Evolutionary conservation across 1,140 invertebrate genomes (phyloP).

Genomic region (Brachionus plicatilis): DNA sequence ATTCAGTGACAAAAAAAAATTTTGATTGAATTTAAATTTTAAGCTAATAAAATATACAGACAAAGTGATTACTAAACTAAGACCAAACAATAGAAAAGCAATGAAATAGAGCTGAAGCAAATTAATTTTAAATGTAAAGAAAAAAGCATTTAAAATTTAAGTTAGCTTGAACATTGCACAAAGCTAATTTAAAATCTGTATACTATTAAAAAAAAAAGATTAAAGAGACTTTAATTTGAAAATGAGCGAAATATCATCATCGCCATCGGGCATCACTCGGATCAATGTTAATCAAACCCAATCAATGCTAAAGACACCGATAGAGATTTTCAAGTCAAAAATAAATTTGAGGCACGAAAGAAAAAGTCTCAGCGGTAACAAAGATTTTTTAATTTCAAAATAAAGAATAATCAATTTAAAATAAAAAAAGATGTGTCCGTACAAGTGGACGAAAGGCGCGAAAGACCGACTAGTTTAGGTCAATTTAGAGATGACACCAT

Average conservation of each 20-base stretch:
- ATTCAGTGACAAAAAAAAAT: neutral
- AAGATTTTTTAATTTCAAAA: no score
- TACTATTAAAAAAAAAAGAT: neutral
- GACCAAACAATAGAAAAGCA: neutral
- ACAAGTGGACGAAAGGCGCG: neutral
- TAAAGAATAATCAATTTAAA: no score
- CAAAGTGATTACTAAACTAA: neutral
- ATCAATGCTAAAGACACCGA: neutral
- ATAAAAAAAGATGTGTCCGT: neutral
- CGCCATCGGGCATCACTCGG: conserved; percentile 9
- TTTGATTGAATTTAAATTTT: neutral
- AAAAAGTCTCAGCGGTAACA: neutral
- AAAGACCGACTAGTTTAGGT: neutral
- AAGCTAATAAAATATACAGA: neutral
- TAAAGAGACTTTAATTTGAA: neutral
- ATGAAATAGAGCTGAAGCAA: neutral
- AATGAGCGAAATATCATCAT: conserved; percentile 18
- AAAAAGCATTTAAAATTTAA: neutral
- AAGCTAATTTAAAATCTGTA: neutral
- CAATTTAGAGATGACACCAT: conserved; percentile 13
- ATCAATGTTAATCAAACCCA: conserved; percentile 4
- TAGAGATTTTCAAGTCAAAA: conserved; percentile 5
- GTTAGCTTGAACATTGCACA: neutral
- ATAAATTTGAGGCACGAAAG: neutral
- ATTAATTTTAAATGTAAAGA: neutral